Evolutionary conservation across 2,113 vertebrate species (phyloP).

Genomic region (Microcebus tavaratra): DNA sequence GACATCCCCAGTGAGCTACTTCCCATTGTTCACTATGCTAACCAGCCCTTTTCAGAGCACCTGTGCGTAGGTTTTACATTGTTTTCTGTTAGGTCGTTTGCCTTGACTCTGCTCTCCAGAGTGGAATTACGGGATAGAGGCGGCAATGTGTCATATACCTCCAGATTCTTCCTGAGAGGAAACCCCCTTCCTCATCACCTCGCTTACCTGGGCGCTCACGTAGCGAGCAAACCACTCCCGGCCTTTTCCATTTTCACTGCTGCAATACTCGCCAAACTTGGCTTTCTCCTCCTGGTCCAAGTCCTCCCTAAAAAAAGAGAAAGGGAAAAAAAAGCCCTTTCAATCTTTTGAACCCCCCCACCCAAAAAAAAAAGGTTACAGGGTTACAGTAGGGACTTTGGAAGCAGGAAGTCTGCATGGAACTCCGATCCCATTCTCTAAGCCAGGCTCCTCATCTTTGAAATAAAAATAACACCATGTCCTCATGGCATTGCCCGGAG

Average conservation of each 20-base stretch:
- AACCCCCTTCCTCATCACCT: not conserved
- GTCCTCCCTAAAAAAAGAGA: conserved; percentile 88
- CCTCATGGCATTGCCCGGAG: no score
- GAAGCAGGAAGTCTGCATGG: no score
- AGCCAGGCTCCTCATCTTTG: no score
- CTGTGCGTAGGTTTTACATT: not conserved
- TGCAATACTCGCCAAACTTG: conserved; percentile 94
- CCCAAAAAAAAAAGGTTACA: no score
- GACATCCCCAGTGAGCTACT: not conserved
- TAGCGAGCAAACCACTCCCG: conserved; percentile 97
- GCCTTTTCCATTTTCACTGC: conserved; percentile 92
- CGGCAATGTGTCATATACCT: not conserved
- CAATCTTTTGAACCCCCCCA: not conserved
- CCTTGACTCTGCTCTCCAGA: not conserved
- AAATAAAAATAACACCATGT: no score
- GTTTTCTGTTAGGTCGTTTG: no score
- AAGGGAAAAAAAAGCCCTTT: not conserved
- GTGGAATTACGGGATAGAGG: not conserved
- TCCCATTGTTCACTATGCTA: not conserved
- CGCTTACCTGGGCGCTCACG: conserved; percentile 94
- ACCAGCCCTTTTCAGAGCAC: not conserved
- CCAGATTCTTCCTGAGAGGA: no score
- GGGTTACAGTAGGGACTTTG: not conserved
- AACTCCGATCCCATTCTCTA: no score
- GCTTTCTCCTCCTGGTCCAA: conserved; percentile 97